A percentile compares a stretch with the other conserved stretches of the same genome.
Evolutionary conservation across 2,888 invertebrate genomes (phyloP).

Genomic region (Brenthis ino): DNA sequence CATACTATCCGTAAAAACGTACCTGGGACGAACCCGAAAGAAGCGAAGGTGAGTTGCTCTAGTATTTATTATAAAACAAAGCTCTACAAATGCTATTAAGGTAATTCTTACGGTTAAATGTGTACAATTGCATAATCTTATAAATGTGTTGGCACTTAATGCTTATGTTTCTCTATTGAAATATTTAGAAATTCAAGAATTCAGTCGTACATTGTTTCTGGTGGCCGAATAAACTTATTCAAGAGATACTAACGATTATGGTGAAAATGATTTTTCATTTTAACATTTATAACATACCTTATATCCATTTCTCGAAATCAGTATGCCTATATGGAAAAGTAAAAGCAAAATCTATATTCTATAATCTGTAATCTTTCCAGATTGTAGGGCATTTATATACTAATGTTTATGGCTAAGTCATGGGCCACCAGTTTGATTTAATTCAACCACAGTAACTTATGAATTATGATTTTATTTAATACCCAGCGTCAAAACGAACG

Average conservation of each 20-base stretch:
- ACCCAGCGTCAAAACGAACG: slow-evolving; percentile 70
- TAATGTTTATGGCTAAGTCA: slow-evolving; percentile 76
- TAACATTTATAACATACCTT: slow-evolving; percentile 65
- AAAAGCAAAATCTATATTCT: slow-evolving; percentile 38
- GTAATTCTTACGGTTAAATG: not conserved
- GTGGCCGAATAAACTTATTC: slow-evolving; percentile 52
- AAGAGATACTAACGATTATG: slow-evolving; percentile 56
- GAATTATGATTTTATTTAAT: slow-evolving; percentile 80
- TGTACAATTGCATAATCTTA: not conserved
- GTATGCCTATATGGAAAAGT: slow-evolving; percentile 55
- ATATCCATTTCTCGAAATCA: slow-evolving; percentile 43
- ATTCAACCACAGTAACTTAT: slow-evolving; percentile 77
- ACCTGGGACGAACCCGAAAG: too few species aligned
- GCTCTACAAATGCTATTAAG: too few species aligned
- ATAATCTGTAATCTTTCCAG: slow-evolving; percentile 34
- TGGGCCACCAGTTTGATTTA: slow-evolving; percentile 73
- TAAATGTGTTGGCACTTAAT: not conserved
- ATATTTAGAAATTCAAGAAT: slow-evolving; percentile 42
- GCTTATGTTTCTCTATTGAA: not conserved
- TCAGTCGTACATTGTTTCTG: slow-evolving; percentile 52
- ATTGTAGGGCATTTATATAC: slow-evolving; percentile 54
- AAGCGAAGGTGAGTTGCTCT: too few species aligned
- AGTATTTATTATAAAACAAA: too few species aligned
- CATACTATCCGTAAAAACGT: too few species aligned
- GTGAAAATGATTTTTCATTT: slow-evolving; percentile 67